Percentiles rank a stretch among this genome's conserved stretches.
Conservation (phyloP, 2,888 invertebrate genomes). For the Chymomyza caudatula region DNA sequence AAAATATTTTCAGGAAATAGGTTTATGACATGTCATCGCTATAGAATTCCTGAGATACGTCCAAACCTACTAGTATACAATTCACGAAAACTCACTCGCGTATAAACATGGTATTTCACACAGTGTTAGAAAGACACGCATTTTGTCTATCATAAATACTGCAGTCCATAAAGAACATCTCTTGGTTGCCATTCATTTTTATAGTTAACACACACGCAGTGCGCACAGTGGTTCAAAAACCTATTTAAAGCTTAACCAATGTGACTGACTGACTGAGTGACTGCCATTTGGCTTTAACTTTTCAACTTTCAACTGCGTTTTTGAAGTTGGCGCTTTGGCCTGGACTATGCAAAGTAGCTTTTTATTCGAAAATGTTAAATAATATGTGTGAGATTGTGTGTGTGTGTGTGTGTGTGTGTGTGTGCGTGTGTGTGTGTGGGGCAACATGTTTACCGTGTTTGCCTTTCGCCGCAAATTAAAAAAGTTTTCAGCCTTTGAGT, state of each 20-base stretch:
- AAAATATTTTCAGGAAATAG: too few relatives aligned
- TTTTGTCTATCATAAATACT: neutral
- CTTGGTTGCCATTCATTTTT: conserved; percentile 14
- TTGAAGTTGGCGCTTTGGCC: neutral
- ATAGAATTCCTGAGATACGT: too few relatives aligned
- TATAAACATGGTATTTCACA: neutral
- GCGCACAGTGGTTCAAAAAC: neutral
- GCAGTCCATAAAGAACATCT: conserved; percentile 23
- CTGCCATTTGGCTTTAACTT: conserved; percentile 3
- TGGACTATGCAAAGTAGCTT: neutral
- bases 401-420: neutral
- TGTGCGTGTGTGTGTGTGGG: neutral
- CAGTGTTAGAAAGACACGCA: neutral
- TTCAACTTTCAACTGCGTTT: conserved; percentile 1
- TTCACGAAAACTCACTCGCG: neutral
- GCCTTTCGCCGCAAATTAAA: conserved; percentile 5
- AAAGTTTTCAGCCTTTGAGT: neutral
- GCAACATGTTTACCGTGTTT: conserved; percentile 4
- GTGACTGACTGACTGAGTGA: neutral
- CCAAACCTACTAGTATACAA: neutral
- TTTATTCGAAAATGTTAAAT: neutral
- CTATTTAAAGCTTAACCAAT: neutral
- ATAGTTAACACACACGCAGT: neutral
- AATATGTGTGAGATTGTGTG: neutral
- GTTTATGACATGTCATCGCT: too few relatives aligned